These are phyloP conservation scores for Remorina albescens DNA, from an alignment of 2,797 vertebrate genomes.

Conservation along the genomic window DNA sequence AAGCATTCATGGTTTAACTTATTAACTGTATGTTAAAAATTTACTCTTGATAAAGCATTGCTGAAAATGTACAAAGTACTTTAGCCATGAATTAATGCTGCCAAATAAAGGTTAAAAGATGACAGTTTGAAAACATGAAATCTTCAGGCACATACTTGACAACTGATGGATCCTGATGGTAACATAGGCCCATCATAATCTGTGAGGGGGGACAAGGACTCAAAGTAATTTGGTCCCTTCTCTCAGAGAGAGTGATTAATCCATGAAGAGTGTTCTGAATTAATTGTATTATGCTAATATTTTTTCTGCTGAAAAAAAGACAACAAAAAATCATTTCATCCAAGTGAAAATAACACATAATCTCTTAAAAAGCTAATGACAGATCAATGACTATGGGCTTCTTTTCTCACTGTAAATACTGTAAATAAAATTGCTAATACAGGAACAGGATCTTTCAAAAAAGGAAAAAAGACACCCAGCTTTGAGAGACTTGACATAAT, in stretches of 20 bases:
- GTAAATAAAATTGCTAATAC: neutral
- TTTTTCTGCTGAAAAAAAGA: slow-evolving; percentile 16
- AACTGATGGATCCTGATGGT: neutral
- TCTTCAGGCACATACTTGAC: neutral
- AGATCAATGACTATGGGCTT: neutral
- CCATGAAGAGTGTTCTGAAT: slow-evolving; percentile 13
- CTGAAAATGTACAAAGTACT: no score
- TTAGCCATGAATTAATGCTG: no score
- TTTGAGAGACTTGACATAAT: neutral
- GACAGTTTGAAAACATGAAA: neutral
- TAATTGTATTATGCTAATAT: slow-evolving; percentile 31
- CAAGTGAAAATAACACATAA: neutral
- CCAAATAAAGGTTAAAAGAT: no score
- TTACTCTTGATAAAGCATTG: no score
- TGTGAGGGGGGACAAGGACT: slow-evolving; percentile 9
- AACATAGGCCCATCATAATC: neutral
- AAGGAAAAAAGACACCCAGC: neutral
- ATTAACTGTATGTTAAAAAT: neutral
- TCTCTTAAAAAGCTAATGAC: slow-evolving; percentile 8
- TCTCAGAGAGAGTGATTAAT: slow-evolving; percentile 25
- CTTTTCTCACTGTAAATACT: neutral
- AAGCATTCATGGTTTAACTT: neutral
- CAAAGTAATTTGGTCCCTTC: slow-evolving; percentile 24
- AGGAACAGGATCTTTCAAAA: neutral
- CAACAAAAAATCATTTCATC: neutral